Evolutionary conservation across 2,797 vertebrate genomes (phyloP).

Genomic region (Tangara arthus): DNA sequence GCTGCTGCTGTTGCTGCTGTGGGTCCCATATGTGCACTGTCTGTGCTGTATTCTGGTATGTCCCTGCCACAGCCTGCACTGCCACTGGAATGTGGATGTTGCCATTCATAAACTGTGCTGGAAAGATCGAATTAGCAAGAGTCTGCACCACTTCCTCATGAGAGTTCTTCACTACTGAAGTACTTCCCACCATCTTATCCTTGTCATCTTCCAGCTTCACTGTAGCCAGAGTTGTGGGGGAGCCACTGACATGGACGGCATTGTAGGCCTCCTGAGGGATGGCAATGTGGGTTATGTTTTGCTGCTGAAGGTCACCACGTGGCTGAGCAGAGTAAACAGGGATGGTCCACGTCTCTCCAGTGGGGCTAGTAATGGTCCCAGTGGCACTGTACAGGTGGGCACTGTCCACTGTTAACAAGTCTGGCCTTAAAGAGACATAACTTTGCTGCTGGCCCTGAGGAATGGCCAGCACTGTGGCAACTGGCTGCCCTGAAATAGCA

Average conservation of each 20-base stretch:
- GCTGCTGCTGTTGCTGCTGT: constrained; percentile 71
- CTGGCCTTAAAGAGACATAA: constrained; percentile 93
- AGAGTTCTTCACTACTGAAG: constrained; percentile 84
- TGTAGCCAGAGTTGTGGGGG: constrained; percentile 81
- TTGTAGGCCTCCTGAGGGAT: constrained; percentile 97
- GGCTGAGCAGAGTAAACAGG: constrained; percentile 93
- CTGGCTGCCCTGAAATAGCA: constrained; percentile 92
- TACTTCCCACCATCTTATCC: constrained; percentile 88
- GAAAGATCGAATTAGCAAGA: constrained; percentile 91
- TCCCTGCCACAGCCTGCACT: constrained; percentile 93
- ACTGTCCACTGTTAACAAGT: constrained; percentile 96
- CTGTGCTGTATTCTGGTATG: constrained; percentile 90
- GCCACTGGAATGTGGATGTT: constrained; percentile 98
- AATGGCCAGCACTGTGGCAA: constrained; percentile 93
- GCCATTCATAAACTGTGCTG: constrained; percentile 96
- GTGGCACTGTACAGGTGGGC: constrained; percentile 96
- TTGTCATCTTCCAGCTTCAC: constrained; percentile 91
- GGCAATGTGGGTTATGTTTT: constrained; percentile 95
- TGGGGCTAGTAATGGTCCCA: constrained; percentile 96
- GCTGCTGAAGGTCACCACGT: constrained; percentile 84
- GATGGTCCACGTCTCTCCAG: constrained; percentile 98
- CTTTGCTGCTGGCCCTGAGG: constrained; percentile 97
- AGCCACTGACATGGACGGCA: constrained; percentile 86
- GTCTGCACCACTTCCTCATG: constrained; percentile 96
- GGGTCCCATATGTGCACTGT: constrained; percentile 98